Base-by-base conservation (phyloP, 2,888 invertebrate genomes). In the Diaprepes abbreviatus region DNA sequence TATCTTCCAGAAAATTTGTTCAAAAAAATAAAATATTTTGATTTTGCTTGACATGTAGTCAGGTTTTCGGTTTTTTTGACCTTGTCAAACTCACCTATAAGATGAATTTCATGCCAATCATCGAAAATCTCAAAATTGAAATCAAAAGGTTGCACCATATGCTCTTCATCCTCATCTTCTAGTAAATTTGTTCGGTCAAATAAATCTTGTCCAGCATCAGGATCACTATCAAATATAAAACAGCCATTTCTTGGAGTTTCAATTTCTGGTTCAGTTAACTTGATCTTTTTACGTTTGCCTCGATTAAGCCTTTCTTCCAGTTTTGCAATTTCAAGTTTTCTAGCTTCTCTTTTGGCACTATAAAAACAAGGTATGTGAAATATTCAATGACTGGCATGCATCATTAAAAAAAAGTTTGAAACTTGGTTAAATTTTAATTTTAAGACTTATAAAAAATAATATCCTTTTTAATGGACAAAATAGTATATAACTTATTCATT, bases 271-370 rank as follows among this genome's bases (percentile, higher is more conserved):
- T 70, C 59, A 3, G 62, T 40, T 12, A 73, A 48, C 36, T n/a
- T 40, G 24, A 73, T 74, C 57, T 77, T 77, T 63, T 79, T 81
- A 10, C 81, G 73, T 68, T 79, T 81, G 17, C 77, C 80, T 58
- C 79, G 74, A 57, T 78, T 78, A 68, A 79, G 74, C 19, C 81
- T 67, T 57, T 82, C 80, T 67, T 81, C 79, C 7, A 83, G 67
- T 71, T 75, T 76, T 16, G 74, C 63, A 2, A 80, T 19, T 55
- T 73, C 73, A 21, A 62, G 19, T 24, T 70, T 60, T 38, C 66
- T 38, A 31, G 66, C 70, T 45, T 70, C 70, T 50, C 75, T 71
- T 14, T 73, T 70, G 1, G 73, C 74, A 36, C 79, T 79, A 57
- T 38, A n/a, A n/a, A n/a, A n/a, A n/a, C n/a, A n/a, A n/a, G n/a